These are phyloP conservation scores for Euleptes europaea DNA, from an alignment of 2,113 vertebrate species.

Conservation along the genomic window DNA sequence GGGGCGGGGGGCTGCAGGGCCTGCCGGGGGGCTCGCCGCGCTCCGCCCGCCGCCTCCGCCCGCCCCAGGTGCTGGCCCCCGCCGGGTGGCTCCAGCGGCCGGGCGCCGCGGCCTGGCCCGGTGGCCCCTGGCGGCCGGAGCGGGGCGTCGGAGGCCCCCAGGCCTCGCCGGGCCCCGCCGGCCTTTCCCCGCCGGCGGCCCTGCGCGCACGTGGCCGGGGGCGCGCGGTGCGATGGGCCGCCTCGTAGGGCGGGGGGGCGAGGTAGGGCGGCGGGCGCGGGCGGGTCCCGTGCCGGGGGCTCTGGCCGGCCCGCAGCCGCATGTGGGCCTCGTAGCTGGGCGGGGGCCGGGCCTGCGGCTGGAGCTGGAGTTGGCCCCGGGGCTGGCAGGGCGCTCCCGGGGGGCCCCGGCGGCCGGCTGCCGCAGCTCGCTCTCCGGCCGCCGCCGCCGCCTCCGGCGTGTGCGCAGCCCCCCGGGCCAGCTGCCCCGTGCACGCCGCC, in stretches of 20 bases:
- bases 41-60: neutral
- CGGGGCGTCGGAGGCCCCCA: neutral
- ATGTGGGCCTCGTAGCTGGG: slow-evolving; percentile 75
- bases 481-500: neutral
- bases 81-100: slow-evolving; percentile 14
- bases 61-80: neutral
- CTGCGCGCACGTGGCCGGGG: slow-evolving; percentile 9
- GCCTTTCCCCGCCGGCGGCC: neutral
- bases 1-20: neutral
- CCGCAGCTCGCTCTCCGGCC: neutral
- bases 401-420: neutral
- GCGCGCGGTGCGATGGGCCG: slow-evolving; percentile 70
- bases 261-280: slow-evolving; percentile 82
- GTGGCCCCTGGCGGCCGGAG: neutral
- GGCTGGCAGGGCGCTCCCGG: slow-evolving; percentile 6
- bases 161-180: neutral
- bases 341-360: slow-evolving; percentile 28
- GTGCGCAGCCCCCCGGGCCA: neutral
- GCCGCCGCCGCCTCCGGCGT: neutral
- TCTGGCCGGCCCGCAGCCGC: slow-evolving; percentile 45
- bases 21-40: neutral
- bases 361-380: slow-evolving; percentile 6
- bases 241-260: slow-evolving; percentile 85
- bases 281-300: slow-evolving; percentile 23
- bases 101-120: slow-evolving; percentile 7